Evolutionary conservation across 2,888 invertebrate species (phyloP), one percentile per base, ranked within the genome.

Genomic region (Aethes cnicana): DNA sequence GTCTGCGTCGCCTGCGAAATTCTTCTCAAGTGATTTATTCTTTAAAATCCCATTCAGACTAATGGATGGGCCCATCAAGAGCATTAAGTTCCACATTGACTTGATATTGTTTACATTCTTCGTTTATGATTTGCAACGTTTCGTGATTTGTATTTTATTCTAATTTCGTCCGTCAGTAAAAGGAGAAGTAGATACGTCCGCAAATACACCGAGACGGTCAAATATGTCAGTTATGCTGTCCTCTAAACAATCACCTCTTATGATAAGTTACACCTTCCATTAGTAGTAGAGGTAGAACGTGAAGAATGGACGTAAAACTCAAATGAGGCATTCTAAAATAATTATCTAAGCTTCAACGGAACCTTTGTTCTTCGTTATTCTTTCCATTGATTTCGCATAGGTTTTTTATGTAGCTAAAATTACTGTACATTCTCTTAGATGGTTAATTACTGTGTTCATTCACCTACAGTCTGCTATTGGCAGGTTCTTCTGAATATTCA

Each of bases 371-470:
- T 16, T 30, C 16, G 17, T 54, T 21, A 32, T 47, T 61, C 35
- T 58, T 55, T 59, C 59, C 58, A 65, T 70, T 63, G 59, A 61
- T 69, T 74, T 67, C 56, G 57, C 59, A 62, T 62, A 57, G 59
- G 47, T 54, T 69, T 66, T 69, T 63, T 63, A 63, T 65, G 62
- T 62, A 55, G 61, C 75, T 74, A 77, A 78, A 81, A 77, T 69
- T 66, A 69, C 69, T 64, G 64, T 66, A 63, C 66, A 69, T 75
- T 74, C 72, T 69, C 67, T 66, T 62, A 59, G 66, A 67, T 69
- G 68, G 77, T 75, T 82, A 78, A 83, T 84, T 83, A 83, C 74
- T 73, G 78, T 77, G 76, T 79, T 72, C 77, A 71, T 78, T 75
- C 76, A 73, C 69, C 63, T 72, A 70, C 68, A 68, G 66, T 77